Evolutionary conservation across 2,888 invertebrate genomes (phyloP), one percentile per base, ranked within the genome.

Genomic region (Piscicola geometra): DNA sequence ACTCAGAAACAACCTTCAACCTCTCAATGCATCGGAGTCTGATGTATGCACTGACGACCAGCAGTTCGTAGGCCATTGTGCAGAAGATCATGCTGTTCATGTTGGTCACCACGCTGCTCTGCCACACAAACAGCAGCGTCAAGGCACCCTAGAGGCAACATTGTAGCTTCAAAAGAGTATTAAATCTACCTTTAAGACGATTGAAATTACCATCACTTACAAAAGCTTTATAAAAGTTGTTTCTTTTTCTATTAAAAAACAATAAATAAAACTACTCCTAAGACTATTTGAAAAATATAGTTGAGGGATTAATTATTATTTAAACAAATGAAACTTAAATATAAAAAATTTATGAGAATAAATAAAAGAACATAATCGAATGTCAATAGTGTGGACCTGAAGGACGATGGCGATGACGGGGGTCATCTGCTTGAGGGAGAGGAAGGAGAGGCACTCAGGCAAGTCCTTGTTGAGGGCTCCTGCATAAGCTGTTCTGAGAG

Each of bases 71-170:
- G 2, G 75, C 25, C 5, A 75, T 9, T 21, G 76, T 60, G 47
- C 60, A 66, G 60, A 77, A 78, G 66, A 77, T 70, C n/a, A 77
- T 32, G 50, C 73, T 77, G 71, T 78, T 77, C 36, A 77, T 72
- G 25, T 77, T 36, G 30, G n/a, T 25, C 36, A 71, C 76, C 2
- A 78, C 64, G 32, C 76, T 76, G 25, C 73, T 56, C 15, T 50
- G 28, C 75, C 75, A 75, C 33, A 76, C 33, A 35, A 68, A 75
- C 30, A 41, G 18, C 50, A 74, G n/a, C 1, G 64, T 50, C 36
- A 73, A 12, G 3, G 18, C 21, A 36, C 64, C 30, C 71, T 71
- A 25, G n/a, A n/a, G n/a, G n/a, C n/a, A n/a, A n/a, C n/a, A n/a
- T n/a, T n/a, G n/a, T n/a, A n/a, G n/a, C n/a, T n/a, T n/a, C n/a